Evolutionary conservation across 2,113 vertebrate species (phyloP), one percentile per base, ranked within the genome.

Genomic region (human (Homo sapiens)): DNA sequence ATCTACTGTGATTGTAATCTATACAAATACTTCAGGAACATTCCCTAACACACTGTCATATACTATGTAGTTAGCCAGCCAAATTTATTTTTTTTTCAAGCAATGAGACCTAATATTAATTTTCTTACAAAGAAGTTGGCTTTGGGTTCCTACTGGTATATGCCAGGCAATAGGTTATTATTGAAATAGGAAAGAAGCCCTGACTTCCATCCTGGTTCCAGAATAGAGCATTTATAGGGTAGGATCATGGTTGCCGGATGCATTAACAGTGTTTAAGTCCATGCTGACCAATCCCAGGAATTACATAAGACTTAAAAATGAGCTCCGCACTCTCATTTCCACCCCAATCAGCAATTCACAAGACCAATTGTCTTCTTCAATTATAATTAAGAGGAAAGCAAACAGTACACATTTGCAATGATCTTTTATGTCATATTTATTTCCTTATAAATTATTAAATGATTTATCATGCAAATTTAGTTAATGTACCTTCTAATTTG

Each of bases 381-480:
- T 98, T 98, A 96, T 98, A 98, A 98, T 98, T 97, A 97, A 98
- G 97, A 97, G 97, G 96, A 98, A 98, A 92, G 96, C 96, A 98
- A 98, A 98, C 97, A 97, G 92, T 97, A 97, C 92, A 97, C 96
- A 98, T 98, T 97, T 98, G 93, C 93, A 98, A 97, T 98, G 96
- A 98, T 98, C 89, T 96, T 98, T 98, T 98, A 98, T 98, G 97
- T 98, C 95, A 96, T 98, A 97, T 97, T 98, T 99, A 98, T 98
- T 98, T 98, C 98, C 96, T 98, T 90, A 96, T 97, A 97, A 98
- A 98, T 98, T 98, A 98, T 98, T 98, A 98, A 98, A 90, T 97
- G 94, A 98, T 97, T 98, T 98, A 97, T 96, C 95, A 97, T 86
- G 90, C 85, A 97, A 97, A 98, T 98, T 98, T 98, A 93, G 83